These are phyloP conservation scores for Ferdinandea cuprea DNA, from an alignment of 2,888 invertebrate species.

Conservation along the genomic window DNA sequence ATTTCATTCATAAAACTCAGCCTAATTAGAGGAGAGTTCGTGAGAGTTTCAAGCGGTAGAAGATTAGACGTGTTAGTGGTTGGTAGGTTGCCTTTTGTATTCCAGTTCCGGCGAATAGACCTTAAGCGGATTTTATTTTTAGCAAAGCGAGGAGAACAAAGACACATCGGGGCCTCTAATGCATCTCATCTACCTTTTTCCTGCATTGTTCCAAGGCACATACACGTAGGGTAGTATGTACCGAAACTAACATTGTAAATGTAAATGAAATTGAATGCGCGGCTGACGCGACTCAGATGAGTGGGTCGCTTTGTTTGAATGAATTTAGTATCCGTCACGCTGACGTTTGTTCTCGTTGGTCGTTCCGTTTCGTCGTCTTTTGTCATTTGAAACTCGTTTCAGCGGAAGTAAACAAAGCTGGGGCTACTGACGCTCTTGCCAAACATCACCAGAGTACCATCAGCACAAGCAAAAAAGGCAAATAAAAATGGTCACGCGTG, in stretches of 20 bases:
- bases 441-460: slow-evolving; percentile 40
- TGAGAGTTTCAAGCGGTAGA: slow-evolving; percentile 61
- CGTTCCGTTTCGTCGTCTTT: slow-evolving; percentile 68
- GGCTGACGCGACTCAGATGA: slow-evolving; percentile 68
- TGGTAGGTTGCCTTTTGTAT: slow-evolving; percentile 41
- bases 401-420: slow-evolving; percentile 67
- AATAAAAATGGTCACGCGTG: slow-evolving; percentile 69
- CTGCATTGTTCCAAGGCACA: slow-evolving; percentile 53
- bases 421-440: slow-evolving; percentile 31
- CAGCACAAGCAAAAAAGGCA: slow-evolving; percentile 24
- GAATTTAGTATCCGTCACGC: slow-evolving; percentile 41
- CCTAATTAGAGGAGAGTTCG: slow-evolving; percentile 61
- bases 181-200: slow-evolving; percentile 41
- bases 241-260: no score
- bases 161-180: slow-evolving; percentile 42
- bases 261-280: slow-evolving; percentile 63
- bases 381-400: slow-evolving; percentile 71
- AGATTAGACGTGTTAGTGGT: slow-evolving; percentile 51
- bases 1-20: slow-evolving; percentile 62
- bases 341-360: slow-evolving; percentile 19
- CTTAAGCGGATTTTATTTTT: slow-evolving; percentile 34
- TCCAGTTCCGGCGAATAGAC: slow-evolving; percentile 56
- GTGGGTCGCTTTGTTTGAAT: slow-evolving; percentile 71
- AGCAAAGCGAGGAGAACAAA: slow-evolving; percentile 41
- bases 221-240: slow-evolving; percentile 4